Evolutionary conservation across 2,797 vertebrate species (phyloP).

Genomic region (Falco rusticolus): DNA sequence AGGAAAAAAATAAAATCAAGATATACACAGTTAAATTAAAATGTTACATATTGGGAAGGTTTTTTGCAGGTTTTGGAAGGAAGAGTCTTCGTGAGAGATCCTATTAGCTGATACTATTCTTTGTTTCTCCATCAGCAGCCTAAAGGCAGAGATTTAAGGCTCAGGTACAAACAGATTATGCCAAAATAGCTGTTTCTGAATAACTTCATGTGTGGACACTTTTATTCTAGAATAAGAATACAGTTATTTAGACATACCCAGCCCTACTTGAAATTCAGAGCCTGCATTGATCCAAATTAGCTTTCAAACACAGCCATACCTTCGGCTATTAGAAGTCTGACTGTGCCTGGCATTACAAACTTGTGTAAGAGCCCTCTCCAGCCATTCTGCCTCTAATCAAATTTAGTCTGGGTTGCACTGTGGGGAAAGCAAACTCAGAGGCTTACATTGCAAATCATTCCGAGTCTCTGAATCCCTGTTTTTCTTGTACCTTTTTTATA

Average conservation of each 20-base stretch:
- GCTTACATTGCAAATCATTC: background rate
- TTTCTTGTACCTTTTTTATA: conserved; percentile 21
- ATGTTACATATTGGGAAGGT: background rate
- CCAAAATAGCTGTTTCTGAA: conserved; percentile 59
- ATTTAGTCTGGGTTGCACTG: conserved; percentile 28
- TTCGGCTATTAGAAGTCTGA: conserved; percentile 51
- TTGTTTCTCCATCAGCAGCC: conserved; percentile 47
- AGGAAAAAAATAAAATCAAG: conserved; percentile 16
- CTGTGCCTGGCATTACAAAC: conserved; percentile 38
- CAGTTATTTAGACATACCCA: conserved; percentile 51
- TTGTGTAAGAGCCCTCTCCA: conserved; percentile 16
- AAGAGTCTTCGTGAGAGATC: conserved; percentile 42
- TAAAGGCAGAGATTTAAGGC: conserved; percentile 49
- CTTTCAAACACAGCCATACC: conserved; percentile 51
- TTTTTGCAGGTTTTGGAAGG: conserved; percentile 35
- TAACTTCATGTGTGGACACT: conserved; percentile 32
- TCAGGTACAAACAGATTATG: conserved; percentile 2
- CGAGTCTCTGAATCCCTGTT: conserved; percentile 9
- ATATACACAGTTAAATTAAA: conserved; percentile 32
- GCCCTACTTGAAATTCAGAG: conserved; percentile 53
- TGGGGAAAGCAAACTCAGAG: conserved; percentile 1
- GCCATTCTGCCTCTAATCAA: conserved; percentile 28
- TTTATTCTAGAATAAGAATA: conserved; percentile 53
- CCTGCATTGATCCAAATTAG: conserved; percentile 64
- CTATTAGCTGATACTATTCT: conserved; percentile 53